Percentiles rank a stretch among this genome's conserved stretches.
Conservation (phyloP, 37 sponge, comb jelly and placozoan genomes). For the Mnemiopsis leidyi region DNA sequence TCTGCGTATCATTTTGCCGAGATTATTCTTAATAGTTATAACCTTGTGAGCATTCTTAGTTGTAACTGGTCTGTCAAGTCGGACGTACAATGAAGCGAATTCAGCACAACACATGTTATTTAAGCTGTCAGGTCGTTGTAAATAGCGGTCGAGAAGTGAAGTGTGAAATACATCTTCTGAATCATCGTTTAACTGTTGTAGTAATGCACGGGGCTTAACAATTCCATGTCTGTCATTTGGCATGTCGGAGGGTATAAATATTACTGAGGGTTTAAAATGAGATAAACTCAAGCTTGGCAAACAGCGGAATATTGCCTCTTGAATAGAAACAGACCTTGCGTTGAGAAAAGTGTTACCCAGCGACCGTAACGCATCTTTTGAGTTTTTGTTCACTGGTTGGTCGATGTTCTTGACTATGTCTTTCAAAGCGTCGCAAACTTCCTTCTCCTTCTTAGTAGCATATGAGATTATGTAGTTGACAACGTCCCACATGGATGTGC, state of each 20-base stretch:
- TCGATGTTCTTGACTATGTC: neutral
- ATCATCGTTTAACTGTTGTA: neutral
- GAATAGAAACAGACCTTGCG: neutral
- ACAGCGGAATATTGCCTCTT: neutral
- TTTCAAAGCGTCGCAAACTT: neutral
- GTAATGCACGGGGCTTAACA: neutral
- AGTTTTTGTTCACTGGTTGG: neutral
- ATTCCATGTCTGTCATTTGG: neutral
- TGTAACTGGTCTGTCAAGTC: neutral
- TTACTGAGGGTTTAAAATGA: neutral
- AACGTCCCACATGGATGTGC: neutral
- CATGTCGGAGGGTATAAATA: neutral
- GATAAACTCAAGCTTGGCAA: neutral
- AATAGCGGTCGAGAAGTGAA: neutral
- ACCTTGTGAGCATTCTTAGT: neutral
- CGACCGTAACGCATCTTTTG: neutral
- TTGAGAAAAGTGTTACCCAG: neutral
- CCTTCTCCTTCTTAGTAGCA: constrained; percentile 1
- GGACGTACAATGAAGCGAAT: neutral
- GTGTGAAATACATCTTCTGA: neutral
- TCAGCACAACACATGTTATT: neutral
- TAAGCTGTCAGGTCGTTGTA: neutral
- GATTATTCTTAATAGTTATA: neutral
- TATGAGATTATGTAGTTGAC: constrained; percentile 1
- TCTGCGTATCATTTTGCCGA: neutral